Conservation (phyloP, 1,140 invertebrate genomes). For the Magallana ariakensis region DNA sequence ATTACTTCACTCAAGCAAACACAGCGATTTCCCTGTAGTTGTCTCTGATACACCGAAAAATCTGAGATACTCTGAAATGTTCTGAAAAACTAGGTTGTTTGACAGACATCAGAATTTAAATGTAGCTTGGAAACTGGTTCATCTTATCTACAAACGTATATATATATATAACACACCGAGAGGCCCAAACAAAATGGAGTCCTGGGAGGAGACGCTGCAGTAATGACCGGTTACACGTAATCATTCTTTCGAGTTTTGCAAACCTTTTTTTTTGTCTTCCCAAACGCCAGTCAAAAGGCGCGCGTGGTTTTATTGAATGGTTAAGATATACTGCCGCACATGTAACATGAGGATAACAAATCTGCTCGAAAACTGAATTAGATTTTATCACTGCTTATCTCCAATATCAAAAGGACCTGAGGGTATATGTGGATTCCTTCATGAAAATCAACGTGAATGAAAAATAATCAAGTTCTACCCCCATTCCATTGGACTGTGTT, state of each 20-base stretch:
- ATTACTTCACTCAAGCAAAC: neutral
- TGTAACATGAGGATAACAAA: too few species aligned
- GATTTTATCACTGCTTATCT: neutral
- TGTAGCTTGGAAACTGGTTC: constrained; percentile 16
- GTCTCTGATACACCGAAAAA: neutral
- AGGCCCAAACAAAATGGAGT: too few species aligned
- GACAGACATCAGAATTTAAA: constrained; percentile 27
- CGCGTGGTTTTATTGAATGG: too few species aligned
- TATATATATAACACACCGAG: neutral
- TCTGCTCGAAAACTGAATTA: neutral
- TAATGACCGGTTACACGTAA: too few species aligned
- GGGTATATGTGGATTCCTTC: neutral
- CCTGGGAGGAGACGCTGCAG: too few species aligned
- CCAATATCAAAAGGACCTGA: neutral
- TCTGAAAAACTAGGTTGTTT: neutral
- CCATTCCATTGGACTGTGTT: neutral
- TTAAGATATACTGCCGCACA: too few species aligned
- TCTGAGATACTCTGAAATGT: constrained; percentile 18
- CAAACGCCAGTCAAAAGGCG: too few species aligned
- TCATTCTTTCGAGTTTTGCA: too few species aligned
- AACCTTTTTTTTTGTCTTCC: too few species aligned
- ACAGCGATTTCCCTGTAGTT: neutral
- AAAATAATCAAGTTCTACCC: neutral
- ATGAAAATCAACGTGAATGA: neutral
- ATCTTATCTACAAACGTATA: constrained; percentile 15